Conservation (phyloP, 2,888 invertebrate species). For the Periphyllus acericola region DNA sequence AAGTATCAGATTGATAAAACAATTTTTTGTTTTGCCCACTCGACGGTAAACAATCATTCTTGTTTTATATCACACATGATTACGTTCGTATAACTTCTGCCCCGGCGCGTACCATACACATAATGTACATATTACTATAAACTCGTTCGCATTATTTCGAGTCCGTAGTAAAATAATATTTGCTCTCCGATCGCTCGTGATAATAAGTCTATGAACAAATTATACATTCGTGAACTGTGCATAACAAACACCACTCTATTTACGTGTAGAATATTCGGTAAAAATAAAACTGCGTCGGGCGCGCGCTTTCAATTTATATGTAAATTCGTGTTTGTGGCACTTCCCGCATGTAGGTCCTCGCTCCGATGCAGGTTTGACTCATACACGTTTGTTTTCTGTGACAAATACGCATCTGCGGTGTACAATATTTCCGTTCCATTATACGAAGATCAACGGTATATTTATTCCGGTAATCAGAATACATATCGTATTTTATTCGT, state of each 20-base stretch:
- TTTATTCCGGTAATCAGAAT: not conserved
- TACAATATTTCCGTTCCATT: not conserved
- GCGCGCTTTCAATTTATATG: slow-evolving; percentile 16
- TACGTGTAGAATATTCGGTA: too few species aligned
- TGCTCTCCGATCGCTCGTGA: not conserved
- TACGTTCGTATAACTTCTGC: not conserved
- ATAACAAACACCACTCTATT: not conserved
- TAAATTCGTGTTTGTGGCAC: slow-evolving; percentile 6
- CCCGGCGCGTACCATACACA: not conserved
- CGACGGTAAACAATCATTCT: not conserved
- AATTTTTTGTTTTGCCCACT: not conserved
- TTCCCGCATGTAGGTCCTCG: not conserved
- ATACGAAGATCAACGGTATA: not conserved
- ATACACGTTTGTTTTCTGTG: slow-evolving; percentile 55
- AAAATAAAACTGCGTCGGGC: not conserved
- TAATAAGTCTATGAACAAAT: not conserved
- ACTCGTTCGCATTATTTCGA: not conserved
- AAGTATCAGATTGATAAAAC: too few species aligned
- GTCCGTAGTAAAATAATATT: not conserved
- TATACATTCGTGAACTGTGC: not conserved
- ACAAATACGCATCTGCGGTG: not conserved
- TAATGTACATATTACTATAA: not conserved
- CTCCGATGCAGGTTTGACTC: not conserved
- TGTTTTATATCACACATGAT: not conserved
- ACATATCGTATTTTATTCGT: not conserved